phyloP scores from a whole-genome alignment of 2,113 vertebrate species.

The Nothobranchius furzeri region DNA sequence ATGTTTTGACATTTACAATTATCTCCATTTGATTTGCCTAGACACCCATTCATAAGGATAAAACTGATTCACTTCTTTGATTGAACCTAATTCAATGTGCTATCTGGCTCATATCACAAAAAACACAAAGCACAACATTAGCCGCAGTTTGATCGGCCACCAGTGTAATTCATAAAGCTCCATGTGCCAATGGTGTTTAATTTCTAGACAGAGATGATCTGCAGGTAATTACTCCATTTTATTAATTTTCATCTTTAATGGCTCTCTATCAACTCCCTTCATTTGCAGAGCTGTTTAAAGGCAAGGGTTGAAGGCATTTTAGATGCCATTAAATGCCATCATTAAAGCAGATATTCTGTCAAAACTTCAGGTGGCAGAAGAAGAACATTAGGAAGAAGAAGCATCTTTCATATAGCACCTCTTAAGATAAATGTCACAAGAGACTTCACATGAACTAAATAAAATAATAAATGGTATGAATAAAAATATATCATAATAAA shows the following conservation, averaged over 20 bases:
- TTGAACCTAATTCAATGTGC: slow-evolving; percentile 4
- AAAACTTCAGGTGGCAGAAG: slow-evolving; percentile 13
- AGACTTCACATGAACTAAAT: too few species aligned
- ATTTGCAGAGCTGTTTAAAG: slow-evolving; percentile 38
- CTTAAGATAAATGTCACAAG: too few species aligned
- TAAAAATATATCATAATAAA: too few species aligned
- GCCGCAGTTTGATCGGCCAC: slow-evolving; percentile 43
- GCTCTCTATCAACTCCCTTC: slow-evolving; percentile 49
- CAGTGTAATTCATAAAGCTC: slow-evolving; percentile 55
- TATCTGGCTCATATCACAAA: slow-evolving; percentile 27
- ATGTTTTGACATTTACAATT: too few species aligned
- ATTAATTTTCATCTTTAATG: slow-evolving; percentile 66
- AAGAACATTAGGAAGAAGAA: too few species aligned
- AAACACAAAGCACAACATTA: slow-evolving; percentile 45
- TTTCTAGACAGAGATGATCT: slow-evolving; percentile 66
- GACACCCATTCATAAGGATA: background rate
- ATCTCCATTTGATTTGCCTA: background rate
- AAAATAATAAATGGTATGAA: too few species aligned
- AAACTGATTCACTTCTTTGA: background rate
- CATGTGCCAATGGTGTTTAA: slow-evolving; percentile 61
- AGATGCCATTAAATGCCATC: too few species aligned
- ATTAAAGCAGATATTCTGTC: background rate
- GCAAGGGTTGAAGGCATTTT: slow-evolving; percentile 26
- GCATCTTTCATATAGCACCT: too few species aligned
- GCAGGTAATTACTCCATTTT: slow-evolving; percentile 71